Evolutionary conservation across 2,888 invertebrate species (phyloP), one percentile per base, ranked within the genome.

Genomic region (Isotomurus palustris): DNA sequence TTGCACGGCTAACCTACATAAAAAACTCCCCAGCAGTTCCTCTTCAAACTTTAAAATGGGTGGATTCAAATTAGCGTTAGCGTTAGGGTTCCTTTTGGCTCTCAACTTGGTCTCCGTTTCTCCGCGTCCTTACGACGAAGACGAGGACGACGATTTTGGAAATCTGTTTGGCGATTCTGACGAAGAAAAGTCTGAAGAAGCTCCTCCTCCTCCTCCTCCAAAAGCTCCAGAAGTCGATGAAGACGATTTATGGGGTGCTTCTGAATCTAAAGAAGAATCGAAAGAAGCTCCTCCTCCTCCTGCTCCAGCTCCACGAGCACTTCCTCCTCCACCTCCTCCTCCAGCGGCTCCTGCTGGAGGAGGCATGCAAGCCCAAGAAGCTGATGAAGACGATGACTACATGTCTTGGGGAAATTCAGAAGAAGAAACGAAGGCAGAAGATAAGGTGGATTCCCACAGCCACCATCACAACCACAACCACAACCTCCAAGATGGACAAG

Each of bases 131-230:
- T 38, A 17, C n/a, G 51, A 36, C 8, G 4, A 21, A 5, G 47
- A 48, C 27, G 53, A 32, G 14, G 41, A 43, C 28, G 53, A 48
- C 5, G 53, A 40, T 21, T 32, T 8, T 32, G 12, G 12, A 32
- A 32, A 32, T 32, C 10, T n/a, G 32, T 32, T 8, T 8, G 32
- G 32, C 12, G 8, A 12, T 32, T 8, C 32, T 8, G 32, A 32
- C 8, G 12, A 32, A 12, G 8, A 32, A 32, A 32, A 8, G 10
- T 8, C 32, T 32, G 8, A 12, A 12, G 32, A 12, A 24, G 44
- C 14, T 8, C 8, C 44, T 43, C n/a, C n/a, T n/a, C n/a, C n/a
- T n/a, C n/a, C n/a, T n/a, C n/a, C n/a, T n/a, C 12, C 12, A 32
- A 8, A 12, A 32, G 32, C 32, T 12, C 12, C 10, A 5, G 51